Evolutionary conservation across 2,888 invertebrate species (phyloP).

Genomic region (Diogma glabrata): DNA sequence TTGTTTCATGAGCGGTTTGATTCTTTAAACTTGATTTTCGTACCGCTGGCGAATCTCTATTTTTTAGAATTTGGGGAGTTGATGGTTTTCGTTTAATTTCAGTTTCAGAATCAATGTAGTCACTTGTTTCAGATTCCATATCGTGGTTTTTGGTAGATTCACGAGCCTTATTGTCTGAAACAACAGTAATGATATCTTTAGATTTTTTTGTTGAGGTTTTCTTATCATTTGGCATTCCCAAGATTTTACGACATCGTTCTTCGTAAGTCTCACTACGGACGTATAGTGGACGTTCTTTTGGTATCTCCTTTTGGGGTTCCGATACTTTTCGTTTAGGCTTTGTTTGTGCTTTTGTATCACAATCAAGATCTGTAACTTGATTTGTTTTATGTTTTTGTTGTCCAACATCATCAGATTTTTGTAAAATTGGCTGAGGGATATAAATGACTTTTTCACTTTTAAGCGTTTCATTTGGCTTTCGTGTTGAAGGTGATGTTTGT

Average conservation of each 20-base stretch:
- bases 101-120: no score
- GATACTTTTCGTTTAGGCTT: slow-evolving; percentile 14
- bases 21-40: no score
- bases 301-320: slow-evolving; percentile 21
- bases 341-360: slow-evolving; percentile 10
- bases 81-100: no score
- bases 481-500: slow-evolving; percentile 15
- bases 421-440: slow-evolving; percentile 21
- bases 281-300: slow-evolving; percentile 44
- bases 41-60: no score
- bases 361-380: background rate
- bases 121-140: no score
- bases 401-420: background rate
- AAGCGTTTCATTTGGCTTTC: slow-evolving; percentile 12
- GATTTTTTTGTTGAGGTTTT: background rate
- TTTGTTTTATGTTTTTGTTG: background rate
- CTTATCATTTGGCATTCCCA: slow-evolving; percentile 41
- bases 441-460: slow-evolving; percentile 15
- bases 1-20: no score
- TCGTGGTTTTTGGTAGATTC: background rate
- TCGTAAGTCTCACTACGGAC: slow-evolving; percentile 60
- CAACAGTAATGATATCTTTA: no score
- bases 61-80: no score
- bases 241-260: slow-evolving; percentile 56
- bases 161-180: no score